Percentiles rank a stretch among this genome's conserved stretches.
These are phyloP conservation scores for Spermophilus dauricus DNA, from an alignment of 2,113 vertebrate species.

Conservation along the genomic window DNA sequence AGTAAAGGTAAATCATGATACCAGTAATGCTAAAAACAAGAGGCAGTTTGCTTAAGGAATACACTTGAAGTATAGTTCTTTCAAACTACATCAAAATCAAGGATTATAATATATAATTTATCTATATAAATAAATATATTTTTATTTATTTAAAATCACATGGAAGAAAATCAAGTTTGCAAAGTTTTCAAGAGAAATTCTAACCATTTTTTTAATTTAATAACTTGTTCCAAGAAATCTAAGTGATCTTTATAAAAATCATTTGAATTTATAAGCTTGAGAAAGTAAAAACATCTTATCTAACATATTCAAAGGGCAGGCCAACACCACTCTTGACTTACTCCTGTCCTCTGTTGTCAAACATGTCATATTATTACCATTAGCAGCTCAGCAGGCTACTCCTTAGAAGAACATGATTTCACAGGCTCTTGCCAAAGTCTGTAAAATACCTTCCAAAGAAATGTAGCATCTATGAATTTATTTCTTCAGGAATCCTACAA, in stretches of 20 bases:
- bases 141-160: neutral
- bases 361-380: constrained; percentile 35
- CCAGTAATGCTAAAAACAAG: neutral
- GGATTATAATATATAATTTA: neutral
- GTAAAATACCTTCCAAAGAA: constrained; percentile 52
- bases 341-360: constrained; percentile 43
- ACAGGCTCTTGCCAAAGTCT: constrained; percentile 4
- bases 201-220: neutral
- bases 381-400: constrained; percentile 56
- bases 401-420: neutral
- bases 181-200: constrained; percentile 31
- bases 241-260: constrained; percentile 27
- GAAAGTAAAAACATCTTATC: constrained; percentile 17
- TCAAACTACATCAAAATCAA: constrained; percentile 34
- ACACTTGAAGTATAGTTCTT: neutral
- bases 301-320: constrained; percentile 25
- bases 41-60: neutral
- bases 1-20: constrained; percentile 1
- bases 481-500: neutral
- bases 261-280: neutral
- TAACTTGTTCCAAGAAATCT: neutral
- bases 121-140: neutral
- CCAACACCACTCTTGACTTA: constrained; percentile 22
- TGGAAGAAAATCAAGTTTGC: neutral
- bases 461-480: neutral